Conservation (phyloP, 2,113 vertebrate species). For the Eupsittula cactorum region DNA sequence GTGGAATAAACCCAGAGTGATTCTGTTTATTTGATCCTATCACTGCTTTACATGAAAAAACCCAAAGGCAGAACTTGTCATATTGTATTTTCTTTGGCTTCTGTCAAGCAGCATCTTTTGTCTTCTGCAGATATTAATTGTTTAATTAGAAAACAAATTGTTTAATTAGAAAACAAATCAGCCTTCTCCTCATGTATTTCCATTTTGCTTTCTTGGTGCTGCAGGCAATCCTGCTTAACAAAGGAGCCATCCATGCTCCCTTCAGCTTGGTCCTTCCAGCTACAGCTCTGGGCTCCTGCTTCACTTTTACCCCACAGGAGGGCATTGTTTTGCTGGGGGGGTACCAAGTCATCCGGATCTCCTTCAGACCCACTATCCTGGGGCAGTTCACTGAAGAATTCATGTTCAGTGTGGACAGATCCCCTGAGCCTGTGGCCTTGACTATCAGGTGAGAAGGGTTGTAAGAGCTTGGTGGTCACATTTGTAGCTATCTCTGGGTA, state of each 20-base stretch:
- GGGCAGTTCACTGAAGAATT: slow-evolving; percentile 84
- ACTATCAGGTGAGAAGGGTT: slow-evolving; percentile 79
- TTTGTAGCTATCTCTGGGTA: not conserved
- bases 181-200: not conserved
- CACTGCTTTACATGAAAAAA: not conserved
- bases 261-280: slow-evolving; percentile 71
- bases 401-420: slow-evolving; percentile 74
- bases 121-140: not conserved
- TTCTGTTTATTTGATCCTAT: not conserved
- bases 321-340: slow-evolving; percentile 75
- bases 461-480: not conserved
- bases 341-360: slow-evolving; percentile 76
- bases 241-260: slow-evolving; percentile 78
- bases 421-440: slow-evolving; percentile 70
- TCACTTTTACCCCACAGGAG: slow-evolving; percentile 79
- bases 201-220: not conserved
- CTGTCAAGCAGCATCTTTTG: not conserved
- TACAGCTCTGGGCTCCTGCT: slow-evolving; percentile 75
- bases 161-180: not conserved
- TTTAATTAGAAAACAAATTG: not conserved
- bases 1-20: not conserved
- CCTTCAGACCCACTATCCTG: slow-evolving; percentile 75
- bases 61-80: not conserved
- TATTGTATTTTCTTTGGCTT: not conserved
- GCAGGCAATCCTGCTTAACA: slow-evolving; percentile 82